Conservation (phyloP, 1,140 invertebrate genomes). For the Diachasmimorpha longicaudata region DNA sequence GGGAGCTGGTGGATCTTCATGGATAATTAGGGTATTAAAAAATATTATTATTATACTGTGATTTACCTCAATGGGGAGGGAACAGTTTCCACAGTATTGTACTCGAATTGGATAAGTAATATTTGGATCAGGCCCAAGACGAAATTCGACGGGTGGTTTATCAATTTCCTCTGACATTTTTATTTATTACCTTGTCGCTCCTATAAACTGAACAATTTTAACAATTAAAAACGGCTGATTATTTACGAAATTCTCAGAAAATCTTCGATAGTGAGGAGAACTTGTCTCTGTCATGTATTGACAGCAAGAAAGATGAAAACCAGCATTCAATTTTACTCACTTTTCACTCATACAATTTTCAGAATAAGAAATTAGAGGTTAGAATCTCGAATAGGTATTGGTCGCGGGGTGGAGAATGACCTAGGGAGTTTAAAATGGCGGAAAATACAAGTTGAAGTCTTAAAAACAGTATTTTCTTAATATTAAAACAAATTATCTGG, state of each 20-base stretch:
- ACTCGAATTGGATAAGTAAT: constrained; percentile 86
- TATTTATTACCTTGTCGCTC: constrained; percentile 30
- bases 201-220: not conserved
- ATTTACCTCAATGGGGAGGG: constrained; percentile 85
- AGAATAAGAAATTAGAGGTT: too few species aligned
- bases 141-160: constrained; percentile 33
- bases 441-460: not conserved
- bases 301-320: not conserved
- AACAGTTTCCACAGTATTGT: constrained; percentile 93
- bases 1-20: too few species aligned
- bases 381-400: too few species aligned
- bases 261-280: not conserved
- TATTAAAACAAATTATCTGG: too few species aligned
- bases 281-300: not conserved
- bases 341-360: not conserved
- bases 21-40: too few species aligned
- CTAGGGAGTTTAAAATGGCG: not conserved
- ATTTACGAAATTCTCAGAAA: not conserved
- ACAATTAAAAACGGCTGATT: not conserved
- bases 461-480: too few species aligned
- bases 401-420: not conserved
- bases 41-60: too few species aligned
- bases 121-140: constrained; percentile 63
- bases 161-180: constrained; percentile 46
- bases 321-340: not conserved